Conservation (phyloP, 2,888 invertebrate species). For the Ptychoptera contaminata region DNA sequence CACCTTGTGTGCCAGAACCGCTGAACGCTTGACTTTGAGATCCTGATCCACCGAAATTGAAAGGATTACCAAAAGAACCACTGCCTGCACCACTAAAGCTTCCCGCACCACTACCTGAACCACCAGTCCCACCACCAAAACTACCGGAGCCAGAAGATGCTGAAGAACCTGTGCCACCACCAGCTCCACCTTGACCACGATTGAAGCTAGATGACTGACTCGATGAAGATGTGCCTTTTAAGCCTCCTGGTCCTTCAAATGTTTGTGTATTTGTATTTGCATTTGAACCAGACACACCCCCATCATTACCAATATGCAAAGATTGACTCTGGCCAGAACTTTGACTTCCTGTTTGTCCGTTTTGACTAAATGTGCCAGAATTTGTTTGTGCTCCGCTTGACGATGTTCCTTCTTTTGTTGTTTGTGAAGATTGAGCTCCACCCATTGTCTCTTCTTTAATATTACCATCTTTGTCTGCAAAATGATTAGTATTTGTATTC, state of each 20-base stretch:
- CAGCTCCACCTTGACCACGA: slow-evolving; percentile 6
- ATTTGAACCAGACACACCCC: slow-evolving; percentile 17
- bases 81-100: not conserved
- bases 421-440: slow-evolving; percentile 19
- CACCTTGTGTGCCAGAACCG: no score
- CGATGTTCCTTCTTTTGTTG: slow-evolving; percentile 17
- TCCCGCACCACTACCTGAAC: not conserved
- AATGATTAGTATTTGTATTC: slow-evolving; percentile 22
- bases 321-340: slow-evolving; percentile 24
- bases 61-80: no score
- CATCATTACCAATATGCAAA: slow-evolving; percentile 19
- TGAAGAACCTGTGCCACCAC: slow-evolving; percentile 1
- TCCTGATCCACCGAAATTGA: no score
- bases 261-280: slow-evolving; percentile 19
- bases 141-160: slow-evolving; percentile 5
- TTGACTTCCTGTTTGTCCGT: slow-evolving; percentile 15
- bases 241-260: slow-evolving; percentile 18
- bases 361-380: slow-evolving; percentile 16
- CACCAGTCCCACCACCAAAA: slow-evolving; percentile 6
- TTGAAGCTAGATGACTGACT: slow-evolving; percentile 17
- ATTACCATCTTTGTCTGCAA: slow-evolving; percentile 13
- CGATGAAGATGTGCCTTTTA: slow-evolving; percentile 19
- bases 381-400: slow-evolving; percentile 24
- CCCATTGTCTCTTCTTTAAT: slow-evolving; percentile 17
- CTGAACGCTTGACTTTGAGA: no score